Evolutionary conservation across 2,113 vertebrate species (phyloP), one percentile per base, ranked within the genome.

Genomic region (Callospermophilus lateralis): DNA sequence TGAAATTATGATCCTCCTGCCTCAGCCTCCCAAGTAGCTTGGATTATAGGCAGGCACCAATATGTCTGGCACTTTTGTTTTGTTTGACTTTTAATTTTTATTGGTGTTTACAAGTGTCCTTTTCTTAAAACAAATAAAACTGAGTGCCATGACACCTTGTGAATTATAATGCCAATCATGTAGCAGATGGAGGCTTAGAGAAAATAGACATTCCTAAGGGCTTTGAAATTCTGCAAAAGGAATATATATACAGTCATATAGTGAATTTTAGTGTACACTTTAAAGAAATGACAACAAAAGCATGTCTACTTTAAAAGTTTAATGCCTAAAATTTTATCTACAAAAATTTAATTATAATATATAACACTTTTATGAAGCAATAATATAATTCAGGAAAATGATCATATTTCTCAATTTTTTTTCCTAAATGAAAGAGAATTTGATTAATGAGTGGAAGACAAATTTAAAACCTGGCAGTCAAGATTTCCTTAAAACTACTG

Each of bases 221-320:
- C 34, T 93, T 79, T 83, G 45, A 93, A 70, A 73, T 39, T 7
- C 26, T 89, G 32, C 34, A 67, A 93, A 93, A 96, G 13, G 0
- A 20, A 89, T 1, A 45, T 45, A 45, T 45, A 45, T 45, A 45
- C 9, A 77, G 3, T 39, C 6, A 74, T 39, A 48, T 19, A 42
- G 61, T 28, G 28, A 83, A 94, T 22, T 28, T 67, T 20, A 76
- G 30, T 16, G 74, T 3, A 70, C 2, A 61, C 81, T 61, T 65
- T 95, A 51, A 90, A 93, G 5, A 95, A 84, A 58, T 61, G 45
- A 88, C 53, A 81, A 53, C 9, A 15, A 92, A 32, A 91, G 4
- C 51, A 45, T 28, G 26, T 10, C 15, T 79, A n/a, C 30, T 28
- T 65, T 83, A 63, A 65, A 94, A 78, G 92, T 17, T 34, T 58